Evolutionary conservation across 2,113 vertebrate species (phyloP).

Genomic region (Anguilla japonica): DNA sequence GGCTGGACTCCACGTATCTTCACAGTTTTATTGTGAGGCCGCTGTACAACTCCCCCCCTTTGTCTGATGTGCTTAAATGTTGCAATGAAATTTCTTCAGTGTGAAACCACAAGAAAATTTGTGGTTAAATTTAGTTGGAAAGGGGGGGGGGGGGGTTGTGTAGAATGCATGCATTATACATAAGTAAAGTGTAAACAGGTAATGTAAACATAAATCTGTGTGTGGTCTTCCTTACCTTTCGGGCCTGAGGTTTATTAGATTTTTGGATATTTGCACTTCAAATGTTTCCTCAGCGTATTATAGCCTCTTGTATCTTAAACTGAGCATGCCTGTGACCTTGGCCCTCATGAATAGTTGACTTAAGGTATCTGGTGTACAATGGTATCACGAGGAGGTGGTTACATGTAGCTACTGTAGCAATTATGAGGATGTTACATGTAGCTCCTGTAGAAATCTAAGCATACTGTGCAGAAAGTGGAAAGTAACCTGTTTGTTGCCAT

Average conservation of each 20-base stretch:
- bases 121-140: too few species aligned
- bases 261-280: background rate
- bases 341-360: constrained; percentile 33
- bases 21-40: background rate
- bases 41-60: background rate
- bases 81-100: too few species aligned
- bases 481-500: background rate
- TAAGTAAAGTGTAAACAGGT: background rate
- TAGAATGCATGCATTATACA: too few species aligned
- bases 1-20: background rate
- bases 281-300: background rate
- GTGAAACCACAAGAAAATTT: too few species aligned
- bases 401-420: background rate
- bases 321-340: constrained; percentile 32
- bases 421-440: background rate
- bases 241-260: too few species aligned
- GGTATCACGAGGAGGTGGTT: background rate
- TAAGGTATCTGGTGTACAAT: constrained; percentile 14
- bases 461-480: background rate
- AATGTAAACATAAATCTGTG: background rate
- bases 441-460: background rate
- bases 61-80: background rate
- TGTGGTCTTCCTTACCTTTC: background rate
- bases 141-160: too few species aligned
- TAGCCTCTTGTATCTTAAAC: constrained; percentile 13